Conservation (phyloP, 2,113 vertebrate genomes). For the Cinclus mexicanus region DNA sequence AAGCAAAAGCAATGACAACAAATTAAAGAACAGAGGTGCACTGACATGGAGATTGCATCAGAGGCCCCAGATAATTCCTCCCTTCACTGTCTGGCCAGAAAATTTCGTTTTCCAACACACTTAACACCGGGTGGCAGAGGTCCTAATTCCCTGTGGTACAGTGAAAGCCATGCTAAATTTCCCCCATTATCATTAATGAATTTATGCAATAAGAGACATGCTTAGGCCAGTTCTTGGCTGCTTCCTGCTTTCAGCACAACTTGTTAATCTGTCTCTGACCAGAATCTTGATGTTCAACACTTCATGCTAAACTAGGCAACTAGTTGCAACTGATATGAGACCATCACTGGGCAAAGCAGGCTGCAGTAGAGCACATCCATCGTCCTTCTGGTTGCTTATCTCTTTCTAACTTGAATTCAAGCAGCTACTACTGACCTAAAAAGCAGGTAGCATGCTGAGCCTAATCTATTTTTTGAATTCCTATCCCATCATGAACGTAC, state of each 20-base stretch:
- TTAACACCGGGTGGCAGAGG: neutral
- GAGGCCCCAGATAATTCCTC: neutral
- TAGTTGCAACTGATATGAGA: neutral
- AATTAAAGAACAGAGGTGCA: neutral
- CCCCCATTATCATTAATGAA: neutral
- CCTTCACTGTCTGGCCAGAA: neutral
- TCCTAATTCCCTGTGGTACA: neutral
- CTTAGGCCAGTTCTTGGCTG: neutral
- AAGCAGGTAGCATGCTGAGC: neutral
- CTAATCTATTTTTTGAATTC: conserved; percentile 44
- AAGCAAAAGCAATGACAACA: neutral
- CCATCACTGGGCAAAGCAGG: neutral
- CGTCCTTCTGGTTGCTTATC: neutral
- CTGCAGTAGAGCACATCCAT: neutral
- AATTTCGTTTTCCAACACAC: neutral
- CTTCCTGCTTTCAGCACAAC: neutral
- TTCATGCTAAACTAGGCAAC: neutral
- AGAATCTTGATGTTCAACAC: neutral
- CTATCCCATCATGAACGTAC: neutral
- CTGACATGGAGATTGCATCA: neutral
- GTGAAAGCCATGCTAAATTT: neutral
- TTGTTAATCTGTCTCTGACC: neutral
- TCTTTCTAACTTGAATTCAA: neutral
- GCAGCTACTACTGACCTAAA: neutral
- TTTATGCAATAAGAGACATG: neutral